phyloP scores from a whole-genome alignment of 2,113 vertebrate species.

The Xenotilapia caudafasciata region DNA sequence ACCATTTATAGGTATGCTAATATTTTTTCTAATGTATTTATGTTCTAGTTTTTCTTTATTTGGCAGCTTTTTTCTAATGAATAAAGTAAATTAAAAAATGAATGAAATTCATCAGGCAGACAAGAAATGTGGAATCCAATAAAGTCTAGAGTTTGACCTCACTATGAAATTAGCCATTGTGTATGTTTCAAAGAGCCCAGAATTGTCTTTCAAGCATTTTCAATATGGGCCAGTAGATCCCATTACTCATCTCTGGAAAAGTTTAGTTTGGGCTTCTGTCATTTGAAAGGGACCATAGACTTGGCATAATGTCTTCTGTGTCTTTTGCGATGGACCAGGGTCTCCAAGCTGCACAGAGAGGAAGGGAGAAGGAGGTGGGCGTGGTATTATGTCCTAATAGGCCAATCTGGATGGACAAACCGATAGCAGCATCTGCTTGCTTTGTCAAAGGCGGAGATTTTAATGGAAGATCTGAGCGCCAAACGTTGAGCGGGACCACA shows the following conservation, averaged over 20 bases:
- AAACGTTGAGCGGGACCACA: constrained; percentile 66
- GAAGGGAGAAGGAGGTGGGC: constrained; percentile 36
- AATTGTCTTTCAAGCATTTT: constrained; percentile 51
- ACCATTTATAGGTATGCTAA: not conserved
- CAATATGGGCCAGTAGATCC: constrained; percentile 60
- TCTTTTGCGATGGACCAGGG: constrained; percentile 25
- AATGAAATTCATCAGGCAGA: not conserved
- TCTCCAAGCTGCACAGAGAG: constrained; percentile 15
- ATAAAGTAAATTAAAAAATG: not conserved
- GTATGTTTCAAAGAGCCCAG: constrained; percentile 25
- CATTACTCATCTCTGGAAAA: constrained; percentile 68
- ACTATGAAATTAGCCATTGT: constrained; percentile 66
- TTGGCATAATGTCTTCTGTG: constrained; percentile 50
- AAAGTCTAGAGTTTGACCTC: constrained; percentile 18
- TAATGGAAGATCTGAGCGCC: constrained; percentile 72
- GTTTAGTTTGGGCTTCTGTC: constrained; percentile 58
- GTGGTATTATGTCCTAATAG: constrained; percentile 43
- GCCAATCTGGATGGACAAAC: constrained; percentile 44
- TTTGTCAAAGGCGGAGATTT: constrained; percentile 68
- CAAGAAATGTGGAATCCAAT: not conserved
- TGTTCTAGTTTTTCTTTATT: not conserved
- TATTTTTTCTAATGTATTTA: not conserved
- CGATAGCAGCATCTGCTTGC: constrained; percentile 81
- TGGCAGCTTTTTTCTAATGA: not conserved
- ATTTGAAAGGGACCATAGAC: constrained; percentile 39